Evolutionary conservation across 2,797 vertebrate species (phyloP), one percentile per base, ranked within the genome.

Genomic region (Oceanodroma leucorhoa): DNA sequence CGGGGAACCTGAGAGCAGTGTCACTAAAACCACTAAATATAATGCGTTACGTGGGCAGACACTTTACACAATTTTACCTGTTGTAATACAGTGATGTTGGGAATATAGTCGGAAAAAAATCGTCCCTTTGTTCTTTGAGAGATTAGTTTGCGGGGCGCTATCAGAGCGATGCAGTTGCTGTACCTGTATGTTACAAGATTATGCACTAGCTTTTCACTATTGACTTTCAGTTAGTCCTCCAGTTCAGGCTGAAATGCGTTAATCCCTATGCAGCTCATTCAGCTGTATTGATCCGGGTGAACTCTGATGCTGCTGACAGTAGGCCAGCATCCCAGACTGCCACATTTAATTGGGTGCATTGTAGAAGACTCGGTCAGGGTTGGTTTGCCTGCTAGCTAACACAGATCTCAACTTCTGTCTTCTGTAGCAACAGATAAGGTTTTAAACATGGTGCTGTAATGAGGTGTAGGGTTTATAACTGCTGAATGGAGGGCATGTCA

Each of bases 101-200:
- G 83, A 62, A 14, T 18, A 6, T 1, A 50, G 53, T 7, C 5
- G 70, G 58, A 32, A 50, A 65, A 34, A 79, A 24, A 45, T 15
- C 5, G 2, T 27, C 71, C 67, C 89, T 89, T 95, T 96, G 95
- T 96, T 93, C 91, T 80, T 45, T 5, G 50, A 11, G 81, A 40
- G 70, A 5, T 85, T 17, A 76, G 38, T 94, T 93, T 26, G 40
- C 0, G 3, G 40, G 69, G 22, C 64, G 7, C 71, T 50, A 0
- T 19, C n/a, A 21, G 64, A 72, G 73, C 1, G 15, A 23, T 11
- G 55, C 24, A 15, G 36, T 69, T 78, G 67, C 80, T 11, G 24
- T 71, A 62, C 69, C 72, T 64, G 48, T 4, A 0, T 6, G 9
- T 48, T 30, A 3, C 27, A 20, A 62, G 81, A 46, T 61, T 32